Conservation (phyloP, 2,113 vertebrate species). For the Serinus canaria region DNA sequence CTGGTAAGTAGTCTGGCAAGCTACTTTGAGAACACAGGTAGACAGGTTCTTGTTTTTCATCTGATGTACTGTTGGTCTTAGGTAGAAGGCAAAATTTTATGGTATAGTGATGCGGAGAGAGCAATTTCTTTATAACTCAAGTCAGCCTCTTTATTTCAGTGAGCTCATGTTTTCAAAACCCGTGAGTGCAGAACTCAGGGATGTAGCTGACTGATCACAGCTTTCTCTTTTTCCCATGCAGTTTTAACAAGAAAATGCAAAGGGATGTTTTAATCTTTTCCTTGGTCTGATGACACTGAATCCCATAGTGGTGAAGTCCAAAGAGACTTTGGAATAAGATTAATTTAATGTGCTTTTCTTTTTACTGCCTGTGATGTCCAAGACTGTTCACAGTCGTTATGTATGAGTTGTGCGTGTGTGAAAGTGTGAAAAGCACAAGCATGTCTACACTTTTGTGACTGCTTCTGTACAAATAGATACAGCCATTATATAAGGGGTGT, state of each 20-base stretch:
- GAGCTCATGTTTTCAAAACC: background rate
- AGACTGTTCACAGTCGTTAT: fast-evolving
- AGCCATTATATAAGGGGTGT: background rate
- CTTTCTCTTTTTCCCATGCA: background rate
- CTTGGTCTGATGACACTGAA: background rate
- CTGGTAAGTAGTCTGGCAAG: background rate
- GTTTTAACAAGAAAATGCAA: background rate
- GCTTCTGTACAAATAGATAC: background rate
- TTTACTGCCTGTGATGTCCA: background rate
- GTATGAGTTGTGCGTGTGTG: background rate
- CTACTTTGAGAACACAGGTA: background rate
- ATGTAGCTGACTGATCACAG: background rate
- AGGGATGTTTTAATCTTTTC: background rate
- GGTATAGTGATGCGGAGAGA: background rate
- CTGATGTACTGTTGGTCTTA: background rate
- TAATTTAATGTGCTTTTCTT: background rate
- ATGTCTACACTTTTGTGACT: background rate
- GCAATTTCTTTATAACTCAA: background rate
- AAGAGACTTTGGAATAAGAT: background rate
- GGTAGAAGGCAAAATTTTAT: background rate
- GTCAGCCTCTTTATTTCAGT: background rate
- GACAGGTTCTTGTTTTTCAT: background rate
- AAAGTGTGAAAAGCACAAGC: constrained; percentile 28
- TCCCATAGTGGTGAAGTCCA: background rate
- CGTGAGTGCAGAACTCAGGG: background rate